Evolutionary conservation across 2,888 invertebrate species (phyloP).

Genomic region (Hermodice carunculata): DNA sequence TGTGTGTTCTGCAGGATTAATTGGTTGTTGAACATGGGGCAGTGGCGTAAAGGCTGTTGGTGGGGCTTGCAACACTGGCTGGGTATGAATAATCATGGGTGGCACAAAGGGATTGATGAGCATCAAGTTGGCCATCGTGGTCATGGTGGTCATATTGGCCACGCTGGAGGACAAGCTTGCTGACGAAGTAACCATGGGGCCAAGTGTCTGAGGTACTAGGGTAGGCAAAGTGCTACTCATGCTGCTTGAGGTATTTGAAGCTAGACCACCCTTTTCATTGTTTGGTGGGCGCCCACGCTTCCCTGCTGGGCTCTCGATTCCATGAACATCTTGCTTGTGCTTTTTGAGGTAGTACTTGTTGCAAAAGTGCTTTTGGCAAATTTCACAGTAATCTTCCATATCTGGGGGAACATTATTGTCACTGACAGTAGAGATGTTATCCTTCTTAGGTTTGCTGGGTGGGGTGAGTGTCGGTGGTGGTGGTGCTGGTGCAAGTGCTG

Average conservation of each 20-base stretch:
- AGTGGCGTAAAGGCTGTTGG: background rate
- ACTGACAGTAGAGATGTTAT: background rate
- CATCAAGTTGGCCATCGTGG: slow-evolving; percentile 64
- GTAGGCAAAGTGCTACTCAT: slow-evolving; percentile 6
- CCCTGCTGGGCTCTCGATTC: slow-evolving; percentile 47
- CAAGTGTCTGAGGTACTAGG: slow-evolving; percentile 8
- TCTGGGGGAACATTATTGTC: slow-evolving; percentile 33
- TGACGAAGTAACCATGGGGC: slow-evolving; percentile 38
- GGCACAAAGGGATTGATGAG: slow-evolving; percentile 68
- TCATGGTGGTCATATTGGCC: slow-evolving; percentile 40
- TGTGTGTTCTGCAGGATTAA: slow-evolving; percentile 6
- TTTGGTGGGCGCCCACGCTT: slow-evolving; percentile 45
- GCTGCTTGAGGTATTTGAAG: slow-evolving; percentile 16
- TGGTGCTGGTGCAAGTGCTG: background rate
- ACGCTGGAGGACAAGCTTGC: background rate
- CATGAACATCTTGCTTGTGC: slow-evolving; percentile 70
- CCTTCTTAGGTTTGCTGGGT: no score
- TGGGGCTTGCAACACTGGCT: slow-evolving; percentile 22
- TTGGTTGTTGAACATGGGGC: slow-evolving; percentile 1
- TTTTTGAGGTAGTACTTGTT: slow-evolving; percentile 71
- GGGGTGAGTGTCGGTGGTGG: background rate
- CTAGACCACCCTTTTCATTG: slow-evolving; percentile 9
- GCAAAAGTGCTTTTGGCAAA: slow-evolving; percentile 71
- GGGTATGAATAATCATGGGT: slow-evolving; percentile 56
- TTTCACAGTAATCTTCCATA: slow-evolving; percentile 70